Percentiles rank a stretch among this genome's conserved stretches.
Evolutionary conservation across 2,888 invertebrate genomes (phyloP).

Genomic region (Andrena flavipes): DNA sequence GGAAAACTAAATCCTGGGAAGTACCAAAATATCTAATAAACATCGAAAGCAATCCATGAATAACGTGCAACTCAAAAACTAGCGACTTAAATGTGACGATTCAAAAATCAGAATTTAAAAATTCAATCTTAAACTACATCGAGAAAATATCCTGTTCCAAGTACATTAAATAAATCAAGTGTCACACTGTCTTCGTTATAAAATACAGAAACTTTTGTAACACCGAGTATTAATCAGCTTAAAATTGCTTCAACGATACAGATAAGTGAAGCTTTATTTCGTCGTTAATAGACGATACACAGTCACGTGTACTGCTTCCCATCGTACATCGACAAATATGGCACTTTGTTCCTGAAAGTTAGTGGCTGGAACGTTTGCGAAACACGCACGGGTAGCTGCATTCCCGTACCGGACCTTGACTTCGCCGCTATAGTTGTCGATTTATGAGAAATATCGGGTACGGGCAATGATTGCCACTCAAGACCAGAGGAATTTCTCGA

Average conservation of each 20-base stretch:
- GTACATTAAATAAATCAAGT: neutral
- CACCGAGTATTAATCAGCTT: neutral
- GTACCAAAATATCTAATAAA: neutral
- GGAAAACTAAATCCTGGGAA: too few species aligned
- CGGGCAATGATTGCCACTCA: conserved; percentile 34
- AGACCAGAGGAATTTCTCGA: conserved; percentile 43
- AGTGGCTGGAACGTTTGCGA: conserved; percentile 37
- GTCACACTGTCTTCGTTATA: neutral
- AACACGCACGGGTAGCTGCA: conserved; percentile 35
- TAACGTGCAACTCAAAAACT: too few species aligned
- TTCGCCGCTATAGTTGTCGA: conserved; percentile 44
- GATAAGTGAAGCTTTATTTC: neutral
- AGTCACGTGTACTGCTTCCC: conserved; percentile 32
- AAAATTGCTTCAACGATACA: neutral
- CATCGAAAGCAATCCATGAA: too few species aligned
- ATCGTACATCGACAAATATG: conserved; percentile 45
- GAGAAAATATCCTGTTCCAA: too few species aligned
- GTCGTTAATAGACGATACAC: conserved; percentile 14
- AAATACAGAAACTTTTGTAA: neutral
- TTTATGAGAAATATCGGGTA: conserved; percentile 56
- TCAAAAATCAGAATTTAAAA: too few species aligned
- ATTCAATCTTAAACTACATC: too few species aligned
- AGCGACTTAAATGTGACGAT: too few species aligned
- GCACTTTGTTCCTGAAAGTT: conserved; percentile 48
- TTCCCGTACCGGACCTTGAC: conserved; percentile 55